These are phyloP conservation scores for Trinorchestia longiramus DNA, from an alignment of 1,140 invertebrate genomes.

Conservation along the genomic window DNA sequence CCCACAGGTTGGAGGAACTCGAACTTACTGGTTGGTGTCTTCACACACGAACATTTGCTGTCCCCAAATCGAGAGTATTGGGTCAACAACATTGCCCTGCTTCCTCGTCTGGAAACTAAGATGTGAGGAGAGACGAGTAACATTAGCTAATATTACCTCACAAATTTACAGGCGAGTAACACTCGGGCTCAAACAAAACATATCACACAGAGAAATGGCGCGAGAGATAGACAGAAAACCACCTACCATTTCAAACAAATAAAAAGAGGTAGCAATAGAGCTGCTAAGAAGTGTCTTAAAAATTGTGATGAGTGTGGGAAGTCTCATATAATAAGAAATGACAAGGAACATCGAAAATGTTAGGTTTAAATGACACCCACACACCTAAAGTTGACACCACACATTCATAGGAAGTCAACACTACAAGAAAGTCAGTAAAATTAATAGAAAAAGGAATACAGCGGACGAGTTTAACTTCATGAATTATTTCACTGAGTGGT, in stretches of 20 bases:
- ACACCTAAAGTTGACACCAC: background rate
- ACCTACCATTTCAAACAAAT: background rate
- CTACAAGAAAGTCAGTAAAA: background rate
- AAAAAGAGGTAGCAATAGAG: background rate
- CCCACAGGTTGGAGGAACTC: background rate
- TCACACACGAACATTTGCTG: slow-evolving; percentile 96
- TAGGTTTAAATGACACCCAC: background rate
- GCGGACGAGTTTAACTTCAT: background rate
- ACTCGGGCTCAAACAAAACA: background rate
- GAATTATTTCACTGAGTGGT: background rate
- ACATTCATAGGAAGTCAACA: background rate
- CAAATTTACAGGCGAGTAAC: background rate
- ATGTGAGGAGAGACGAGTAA: slow-evolving; percentile 62
- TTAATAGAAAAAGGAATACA: background rate
- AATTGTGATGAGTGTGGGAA: background rate
- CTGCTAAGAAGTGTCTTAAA: background rate
- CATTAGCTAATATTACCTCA: slow-evolving; percentile 37
- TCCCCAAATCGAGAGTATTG: slow-evolving; percentile 96
- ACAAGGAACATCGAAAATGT: background rate
- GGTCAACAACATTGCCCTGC: slow-evolving; percentile 91
- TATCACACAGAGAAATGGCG: background rate
- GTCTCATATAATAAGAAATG: background rate
- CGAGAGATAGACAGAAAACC: background rate
- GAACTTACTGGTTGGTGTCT: slow-evolving; percentile 94
- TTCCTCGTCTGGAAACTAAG: slow-evolving; percentile 93